Conservation (phyloP, 2,888 invertebrate genomes). For the Tenthredo notha region DNA sequence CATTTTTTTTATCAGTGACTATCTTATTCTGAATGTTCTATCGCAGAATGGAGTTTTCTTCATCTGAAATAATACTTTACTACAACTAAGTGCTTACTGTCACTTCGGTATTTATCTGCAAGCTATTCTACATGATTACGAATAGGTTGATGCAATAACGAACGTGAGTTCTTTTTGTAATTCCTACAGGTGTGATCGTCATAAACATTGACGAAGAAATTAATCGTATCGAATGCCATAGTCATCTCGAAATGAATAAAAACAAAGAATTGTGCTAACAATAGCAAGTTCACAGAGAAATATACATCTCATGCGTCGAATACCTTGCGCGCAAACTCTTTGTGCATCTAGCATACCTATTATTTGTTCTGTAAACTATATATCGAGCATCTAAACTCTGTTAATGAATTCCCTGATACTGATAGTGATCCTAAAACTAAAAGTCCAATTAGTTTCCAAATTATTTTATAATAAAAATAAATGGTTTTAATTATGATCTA, state of each 20-base stretch:
- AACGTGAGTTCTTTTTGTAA: background rate
- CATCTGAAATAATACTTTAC: background rate
- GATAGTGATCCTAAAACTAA: background rate
- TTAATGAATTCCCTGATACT: background rate
- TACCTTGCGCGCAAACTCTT: background rate
- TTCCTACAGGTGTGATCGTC: too few relatives aligned
- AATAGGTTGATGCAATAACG: background rate
- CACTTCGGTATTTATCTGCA: background rate
- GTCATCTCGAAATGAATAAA: background rate
- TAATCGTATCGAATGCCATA: background rate
- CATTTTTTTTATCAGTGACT: background rate
- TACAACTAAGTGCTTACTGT: background rate
- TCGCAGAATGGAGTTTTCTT: background rate
- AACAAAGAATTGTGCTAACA: slow-evolving; percentile 11
- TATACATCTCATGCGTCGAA: slow-evolving; percentile 8
- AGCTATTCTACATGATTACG: background rate
- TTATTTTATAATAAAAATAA: background rate
- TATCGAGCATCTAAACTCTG: slow-evolving; percentile 9
- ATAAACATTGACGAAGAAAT: background rate
- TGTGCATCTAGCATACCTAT: slow-evolving; percentile 17
- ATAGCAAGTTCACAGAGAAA: slow-evolving; percentile 14
- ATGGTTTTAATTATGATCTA: background rate
- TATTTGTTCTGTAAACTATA: slow-evolving; percentile 13
- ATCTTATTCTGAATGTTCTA: background rate
- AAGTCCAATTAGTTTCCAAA: background rate